Evolutionary conservation across 2,113 vertebrate genomes (phyloP).

Genomic region (Gasterosteus nipponicus): DNA sequence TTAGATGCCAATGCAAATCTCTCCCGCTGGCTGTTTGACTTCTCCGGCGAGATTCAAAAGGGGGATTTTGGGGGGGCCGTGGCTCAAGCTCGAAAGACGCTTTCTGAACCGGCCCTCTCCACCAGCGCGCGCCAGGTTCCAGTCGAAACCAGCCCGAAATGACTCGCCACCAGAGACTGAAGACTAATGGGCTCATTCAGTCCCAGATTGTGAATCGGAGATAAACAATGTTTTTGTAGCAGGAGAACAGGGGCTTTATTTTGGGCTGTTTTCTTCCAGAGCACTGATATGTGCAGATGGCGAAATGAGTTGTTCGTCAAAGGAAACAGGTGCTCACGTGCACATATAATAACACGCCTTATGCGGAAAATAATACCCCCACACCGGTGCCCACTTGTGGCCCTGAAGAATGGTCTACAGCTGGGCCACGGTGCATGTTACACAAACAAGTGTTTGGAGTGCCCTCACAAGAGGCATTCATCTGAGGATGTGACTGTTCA

Average conservation of each 20-base stretch:
- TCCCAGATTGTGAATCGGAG: constrained; percentile 29
- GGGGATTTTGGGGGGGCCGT: constrained; percentile 36
- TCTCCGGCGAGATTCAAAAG: constrained; percentile 46
- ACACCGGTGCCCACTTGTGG: constrained; percentile 43
- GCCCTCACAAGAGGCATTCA: constrained; percentile 48
- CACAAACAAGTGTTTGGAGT: constrained; percentile 68
- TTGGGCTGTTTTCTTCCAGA: constrained; percentile 37
- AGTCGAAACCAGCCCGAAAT: constrained; percentile 36
- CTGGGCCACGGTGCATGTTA: constrained; percentile 59
- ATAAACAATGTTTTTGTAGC: constrained; percentile 37
- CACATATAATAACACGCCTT: constrained; percentile 61
- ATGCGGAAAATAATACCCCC: constrained; percentile 46
- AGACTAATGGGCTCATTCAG: constrained; percentile 48
- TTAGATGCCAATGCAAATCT: constrained; percentile 41
- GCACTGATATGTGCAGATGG: constrained; percentile 51
- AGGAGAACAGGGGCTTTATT: constrained; percentile 2
- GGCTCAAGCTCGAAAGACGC: constrained; percentile 12
- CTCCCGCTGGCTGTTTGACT: constrained; percentile 40
- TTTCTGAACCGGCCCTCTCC: constrained; percentile 21
- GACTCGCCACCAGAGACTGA: constrained; percentile 16
- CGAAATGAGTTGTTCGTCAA: constrained; percentile 58
- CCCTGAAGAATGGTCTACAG: constrained; percentile 63
- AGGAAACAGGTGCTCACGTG: constrained; percentile 78
- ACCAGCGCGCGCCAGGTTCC: background rate
- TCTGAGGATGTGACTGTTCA: constrained; percentile 72